Conservation (phyloP, 2,797 vertebrate genomes). For the Pangasius sanitwongsei region DNA sequence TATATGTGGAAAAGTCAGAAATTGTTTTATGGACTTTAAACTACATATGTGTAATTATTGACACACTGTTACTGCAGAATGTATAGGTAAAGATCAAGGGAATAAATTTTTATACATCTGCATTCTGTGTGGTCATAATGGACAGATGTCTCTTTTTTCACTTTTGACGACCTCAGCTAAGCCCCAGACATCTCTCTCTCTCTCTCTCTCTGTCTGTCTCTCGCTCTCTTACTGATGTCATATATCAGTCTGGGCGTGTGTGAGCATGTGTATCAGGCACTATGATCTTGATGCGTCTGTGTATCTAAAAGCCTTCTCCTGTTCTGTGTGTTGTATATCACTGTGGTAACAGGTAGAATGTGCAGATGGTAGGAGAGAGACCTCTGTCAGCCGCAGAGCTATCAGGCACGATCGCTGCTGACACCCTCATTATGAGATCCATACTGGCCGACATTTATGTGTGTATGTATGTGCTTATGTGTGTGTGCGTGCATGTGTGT, state of each 20-base stretch:
- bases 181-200: neutral
- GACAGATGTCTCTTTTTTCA: neutral
- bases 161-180: neutral
- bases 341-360: conserved; percentile 43
- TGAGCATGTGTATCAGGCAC: conserved; percentile 37
- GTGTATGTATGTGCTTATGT: conserved; percentile 26
- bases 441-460: conserved; percentile 7
- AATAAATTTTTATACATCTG: neutral
- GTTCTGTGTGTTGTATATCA: conserved; percentile 52
- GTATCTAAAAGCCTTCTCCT: conserved; percentile 54
- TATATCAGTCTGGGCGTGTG: conserved; percentile 12
- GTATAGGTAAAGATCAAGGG: neutral
- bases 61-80: neutral
- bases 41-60: neutral
- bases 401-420: conserved; percentile 28
- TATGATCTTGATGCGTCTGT: conserved; percentile 43
- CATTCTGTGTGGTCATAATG: neutral
- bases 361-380: conserved; percentile 47
- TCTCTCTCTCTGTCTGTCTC: neutral
- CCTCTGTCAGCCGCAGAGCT: conserved; percentile 49
- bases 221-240: conserved; percentile 22
- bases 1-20: neutral
- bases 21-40: neutral
- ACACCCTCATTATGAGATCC: conserved; percentile 15
- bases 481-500: conserved; percentile 1